Base-by-base conservation (phyloP, 2,113 vertebrate species). In the Melanostigma gelatinosum region DNA sequence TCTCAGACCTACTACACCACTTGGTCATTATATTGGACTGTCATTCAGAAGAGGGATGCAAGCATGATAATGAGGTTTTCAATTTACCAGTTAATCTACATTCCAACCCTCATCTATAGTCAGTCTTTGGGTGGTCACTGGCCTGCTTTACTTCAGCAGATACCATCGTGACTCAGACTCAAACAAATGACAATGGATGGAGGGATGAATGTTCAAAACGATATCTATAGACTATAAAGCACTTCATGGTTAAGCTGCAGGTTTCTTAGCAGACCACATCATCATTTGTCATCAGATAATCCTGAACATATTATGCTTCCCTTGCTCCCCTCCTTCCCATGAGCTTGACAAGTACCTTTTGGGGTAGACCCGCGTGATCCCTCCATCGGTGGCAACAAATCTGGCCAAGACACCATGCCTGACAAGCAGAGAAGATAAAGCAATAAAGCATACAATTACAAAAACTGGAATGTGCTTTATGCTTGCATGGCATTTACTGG, bases 361-460 rank as follows among this genome's bases (percentile, higher is more conserved):
- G 0, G 98, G 98, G 89, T 95, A 99, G 66, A 99, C 96, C 90
- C 98, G 95, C 54, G 98, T 99, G 90, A 99, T 96, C 74, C 98
- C 98, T 86, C 98, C 98, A 85, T 99, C 98, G 18, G 98, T 99
- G 88, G 96, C 96, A 80, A 99, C 97, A 93, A 98, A 99, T 76
- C 95, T 95, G 54, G 97, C 97, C 80, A 92, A 87, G 87, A 99
- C 95, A 87, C 96, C 96, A 3, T 87, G 34, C 73, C 89, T 94
- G 86, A 79, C 67, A 77, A 42, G 77, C 70, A 83, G 82, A 88
- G 55, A 58, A 87, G 79, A 85, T 69, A 79, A 76, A 84, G 64
- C 67, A 44, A 42, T 86, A 70, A 89, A 84, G 82, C 66, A 75
- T 27, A 52, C 29, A 34, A 46, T 79, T 76, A 84, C 62, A 86